Conservation (phyloP, 2,113 vertebrate genomes). For the Petrocephalus zakoni region DNA sequence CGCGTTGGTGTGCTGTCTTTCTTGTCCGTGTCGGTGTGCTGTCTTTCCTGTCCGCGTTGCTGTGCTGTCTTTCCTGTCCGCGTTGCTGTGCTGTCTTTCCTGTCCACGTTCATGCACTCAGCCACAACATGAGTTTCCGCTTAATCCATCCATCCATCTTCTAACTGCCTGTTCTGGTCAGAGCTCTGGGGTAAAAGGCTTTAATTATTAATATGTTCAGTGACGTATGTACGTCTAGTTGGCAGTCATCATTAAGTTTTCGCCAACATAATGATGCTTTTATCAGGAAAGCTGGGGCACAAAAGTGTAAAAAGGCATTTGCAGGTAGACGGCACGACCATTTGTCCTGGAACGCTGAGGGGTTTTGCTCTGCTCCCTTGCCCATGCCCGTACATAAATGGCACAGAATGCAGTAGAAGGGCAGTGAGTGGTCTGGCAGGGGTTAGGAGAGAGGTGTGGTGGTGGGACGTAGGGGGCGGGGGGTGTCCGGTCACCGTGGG, state of each 20-base stretch:
- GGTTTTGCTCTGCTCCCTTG: too few species aligned
- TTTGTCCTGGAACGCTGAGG: neutral
- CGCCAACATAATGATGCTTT: neutral
- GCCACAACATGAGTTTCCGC: neutral
- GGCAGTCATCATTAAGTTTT: neutral
- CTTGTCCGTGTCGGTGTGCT: neutral
- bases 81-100: neutral
- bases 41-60: neutral
- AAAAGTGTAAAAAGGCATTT: neutral
- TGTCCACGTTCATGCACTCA: neutral
- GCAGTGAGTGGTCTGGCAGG: neutral
- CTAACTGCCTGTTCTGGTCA: neutral
- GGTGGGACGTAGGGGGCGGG: neutral
- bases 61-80: neutral
- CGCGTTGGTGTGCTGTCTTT: neutral
- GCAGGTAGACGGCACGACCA: neutral
- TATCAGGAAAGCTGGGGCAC: neutral
- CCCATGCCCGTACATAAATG: neutral
- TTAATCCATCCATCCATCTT: neutral
- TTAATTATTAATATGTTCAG: neutral
- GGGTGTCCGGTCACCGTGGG: neutral
- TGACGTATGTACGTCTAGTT: neutral
- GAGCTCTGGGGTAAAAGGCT: neutral
- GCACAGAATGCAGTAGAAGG: neutral
- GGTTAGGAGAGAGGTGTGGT: neutral